Base-by-base conservation (phyloP, 2,797 vertebrate species). In the Hypotaenidia okinawae region DNA sequence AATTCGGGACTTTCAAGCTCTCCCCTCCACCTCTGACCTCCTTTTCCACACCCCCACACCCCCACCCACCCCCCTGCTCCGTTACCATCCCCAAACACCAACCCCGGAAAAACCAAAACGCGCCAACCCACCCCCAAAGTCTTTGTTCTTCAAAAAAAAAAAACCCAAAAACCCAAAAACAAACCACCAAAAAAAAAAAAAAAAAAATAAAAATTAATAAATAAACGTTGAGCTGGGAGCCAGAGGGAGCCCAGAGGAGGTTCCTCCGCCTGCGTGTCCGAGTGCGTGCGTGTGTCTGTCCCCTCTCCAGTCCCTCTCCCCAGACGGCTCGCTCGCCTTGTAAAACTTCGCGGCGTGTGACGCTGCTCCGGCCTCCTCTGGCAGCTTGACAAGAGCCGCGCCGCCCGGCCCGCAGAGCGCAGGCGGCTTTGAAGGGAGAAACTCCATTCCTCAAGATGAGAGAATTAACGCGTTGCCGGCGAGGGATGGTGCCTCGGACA, bases 331-430 rank as follows among this genome's bases (percentile, higher is more conserved):
- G 35, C 91, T 93, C 84, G 81, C 95, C 96, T 89, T 96, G 97
- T 95, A 97, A 97, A 97, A 97, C 96, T 97, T 97, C 75, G 96
- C 86, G 67, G 96, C 93, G 19, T 97, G 97, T 97, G 97, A 97
- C 96, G 93, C 96, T 89, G 95, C 93, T 96, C 97, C 96, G 86
- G 96, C 97, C 97, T 97, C 96, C 92, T 69, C 96, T 97, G 97
- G 97, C 97, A 97, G 95, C 76, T 51, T 97, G 96, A 97, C 96
- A 97, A 91, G 96, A 97, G 94, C 95, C 68, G 77, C 64, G 55
- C 79, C 70, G 90, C 90, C 84, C 91, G 92, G 94, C 94, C 94
- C 45, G 45, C 93, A 93, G 61, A 84, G 95, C 92, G 69, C 95
- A 89, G 95, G 92, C 94, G 73, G 95, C 96, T 96, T 79, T 87